Evolutionary conservation across 2,888 invertebrate genomes (phyloP), one percentile per base, ranked within the genome.

Genomic region (Chaetogeoica ovagalla): DNA sequence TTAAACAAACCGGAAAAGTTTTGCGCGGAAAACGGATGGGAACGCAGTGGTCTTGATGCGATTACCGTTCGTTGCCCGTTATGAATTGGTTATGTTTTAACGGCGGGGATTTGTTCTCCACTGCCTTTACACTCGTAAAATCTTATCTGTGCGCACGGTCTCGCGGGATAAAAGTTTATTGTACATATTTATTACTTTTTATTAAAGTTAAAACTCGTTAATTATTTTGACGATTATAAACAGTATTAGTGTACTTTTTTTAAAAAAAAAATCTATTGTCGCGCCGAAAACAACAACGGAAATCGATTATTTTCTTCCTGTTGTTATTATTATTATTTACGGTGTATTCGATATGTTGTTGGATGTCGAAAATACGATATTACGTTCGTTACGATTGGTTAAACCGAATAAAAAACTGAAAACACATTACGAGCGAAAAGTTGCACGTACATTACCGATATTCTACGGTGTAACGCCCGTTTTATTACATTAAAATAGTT

Each of bases 21-120:
- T 76, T 43, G 59, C 30, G 21, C 66, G 59, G 4, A 21, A 30
- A 59, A 43, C 75, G 57, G 75, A 21, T n/a, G 43, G 43, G 43
- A 43, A 75, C 59, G 66, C 66, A 66, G 66, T 65, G 74, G 75
- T 57, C 66, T 75, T 76, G 75, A 68, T 76, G 39, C 59, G 75
- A 76, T 76, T 76, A 76, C 68, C 68, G 59, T 68, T 48, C 13
- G 43, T 66, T n/a, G 57, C 48, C 19, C 30, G 30, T 59, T 68
- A 68, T 68, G 59, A 76, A 76, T 76, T 76, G 75, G 75, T 76
- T 76, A 68, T 76, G 59, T 76, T 68, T 76, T 76, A 76, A 76
- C 59, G 75, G 68, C 68, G 48, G 68, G 48, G 68, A 76, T 76
- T 76, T 76, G 68, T 76, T 68, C 30, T 76, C 2, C 4, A n/a